A percentile compares a stretch with the other conserved stretches of the same genome.
phyloP scores from a whole-genome alignment of 2,797 vertebrate genomes.

The Intellagama lesueurii region DNA sequence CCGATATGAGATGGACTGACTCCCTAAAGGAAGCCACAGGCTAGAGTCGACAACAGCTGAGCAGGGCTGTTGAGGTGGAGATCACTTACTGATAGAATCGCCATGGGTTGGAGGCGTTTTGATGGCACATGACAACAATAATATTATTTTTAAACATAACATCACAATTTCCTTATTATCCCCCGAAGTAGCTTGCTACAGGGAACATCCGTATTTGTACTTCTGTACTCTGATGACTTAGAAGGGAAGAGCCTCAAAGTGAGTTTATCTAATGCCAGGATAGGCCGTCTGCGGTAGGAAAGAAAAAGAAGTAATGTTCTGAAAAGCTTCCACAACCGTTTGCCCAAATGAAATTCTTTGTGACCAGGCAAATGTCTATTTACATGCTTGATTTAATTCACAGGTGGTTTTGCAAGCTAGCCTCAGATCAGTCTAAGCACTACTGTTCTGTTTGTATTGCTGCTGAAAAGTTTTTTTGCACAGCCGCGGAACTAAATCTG shows the following conservation, averaged over 20 bases:
- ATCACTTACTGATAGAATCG: no score
- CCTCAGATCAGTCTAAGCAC: neutral
- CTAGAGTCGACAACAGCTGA: no score
- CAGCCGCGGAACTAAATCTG: neutral
- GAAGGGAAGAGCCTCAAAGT: neutral
- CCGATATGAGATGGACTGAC: no score
- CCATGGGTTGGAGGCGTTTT: no score
- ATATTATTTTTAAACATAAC: no score
- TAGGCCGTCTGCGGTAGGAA: neutral
- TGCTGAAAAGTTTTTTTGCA: neutral
- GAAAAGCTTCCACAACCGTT: neutral
- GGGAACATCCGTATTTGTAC: neutral
- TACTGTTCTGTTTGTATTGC: neutral
- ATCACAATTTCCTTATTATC: neutral
- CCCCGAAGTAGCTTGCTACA: neutral
- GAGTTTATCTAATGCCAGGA: neutral
- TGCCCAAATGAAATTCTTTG: neutral
- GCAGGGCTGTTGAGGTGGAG: no score
- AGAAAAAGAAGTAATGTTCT: neutral
- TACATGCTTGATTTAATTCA: neutral
- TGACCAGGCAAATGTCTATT: neutral
- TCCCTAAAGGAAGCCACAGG: no score
- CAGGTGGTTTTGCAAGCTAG: neutral
- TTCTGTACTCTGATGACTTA: neutral
- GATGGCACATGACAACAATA: no score